Base-by-base conservation (phyloP, 2,113 vertebrate genomes). In the Anser brachyrhynchus region DNA sequence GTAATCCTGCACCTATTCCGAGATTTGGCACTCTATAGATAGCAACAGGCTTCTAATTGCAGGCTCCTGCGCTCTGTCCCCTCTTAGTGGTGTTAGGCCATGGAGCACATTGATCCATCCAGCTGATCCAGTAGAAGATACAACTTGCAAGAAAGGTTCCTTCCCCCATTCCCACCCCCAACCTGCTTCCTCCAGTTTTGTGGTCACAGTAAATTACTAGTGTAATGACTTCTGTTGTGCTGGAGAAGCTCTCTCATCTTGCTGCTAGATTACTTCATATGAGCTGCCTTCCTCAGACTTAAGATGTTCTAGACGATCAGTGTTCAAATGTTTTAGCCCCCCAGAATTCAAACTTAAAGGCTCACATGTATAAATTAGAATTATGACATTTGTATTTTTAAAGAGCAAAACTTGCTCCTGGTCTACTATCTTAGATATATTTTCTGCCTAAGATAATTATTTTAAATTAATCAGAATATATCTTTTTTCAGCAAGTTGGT, bases 1-100 rank as follows among this genome's bases (percentile, higher is more conserved):
- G 1, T 37, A 85, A 19, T 65, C 75, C 31, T 0, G 0, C 2
- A 11, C 41, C 11, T 69, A 33, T 33, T 44, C 51, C 1, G 6
- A 90, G 49, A 75, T 39, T 55, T 75, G 22, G 83, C 85, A 65
- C 35, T 57, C 58, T 66, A 35, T 57, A 66, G 49, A 43, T 33
- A 66, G 19, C 39, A 59, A 57, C 46, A 49, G 46, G 46, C 46
- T 49, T 20, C 51, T 37, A 17, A 15, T 37, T 55, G 54, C 15
- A 49, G 52, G 18, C 5, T 87, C 57, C 73, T 54, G 31, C 0
- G 0, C 29, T 80, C 85, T n/a, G 59, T 29, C 29, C 29, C 11
- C 71, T 46, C 39, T 25, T 79, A 22, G 10, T 28, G 21, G 31
- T 67, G 17, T 70, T 39, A 52, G 43, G 37, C 43, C 11, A 26